phyloP scores from a whole-genome alignment of 2,113 vertebrate species.

The Festucalex cinctus region DNA sequence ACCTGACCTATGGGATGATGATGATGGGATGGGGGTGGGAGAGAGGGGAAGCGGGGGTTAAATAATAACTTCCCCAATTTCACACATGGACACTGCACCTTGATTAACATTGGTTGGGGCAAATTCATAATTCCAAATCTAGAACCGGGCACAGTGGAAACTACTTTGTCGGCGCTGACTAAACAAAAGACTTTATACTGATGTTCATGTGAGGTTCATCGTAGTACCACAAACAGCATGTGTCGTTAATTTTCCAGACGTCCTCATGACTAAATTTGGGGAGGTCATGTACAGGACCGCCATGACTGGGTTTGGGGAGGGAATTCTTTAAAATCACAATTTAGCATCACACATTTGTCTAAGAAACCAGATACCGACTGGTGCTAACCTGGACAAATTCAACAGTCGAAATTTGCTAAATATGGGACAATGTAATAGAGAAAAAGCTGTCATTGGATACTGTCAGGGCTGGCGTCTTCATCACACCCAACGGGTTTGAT shows the following conservation, averaged over 20 bases:
- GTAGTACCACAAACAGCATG: neutral
- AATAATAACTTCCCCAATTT: slow-evolving; percentile 53
- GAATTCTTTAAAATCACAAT: no score
- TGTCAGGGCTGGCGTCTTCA: no score
- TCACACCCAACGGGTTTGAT: no score
- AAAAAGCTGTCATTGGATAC: no score
- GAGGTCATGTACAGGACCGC: neutral
- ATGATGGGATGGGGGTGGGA: slow-evolving; percentile 26
- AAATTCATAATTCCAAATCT: neutral
- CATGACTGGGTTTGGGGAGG: no score
- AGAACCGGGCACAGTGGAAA: neutral
- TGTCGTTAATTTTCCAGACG: neutral
- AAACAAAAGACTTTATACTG: neutral
- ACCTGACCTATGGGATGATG: slow-evolving; percentile 60
- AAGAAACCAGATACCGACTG: neutral
- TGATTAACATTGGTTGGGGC: slow-evolving; percentile 32
- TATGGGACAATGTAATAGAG: no score
- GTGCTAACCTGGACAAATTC: no score
- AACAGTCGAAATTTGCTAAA: no score
- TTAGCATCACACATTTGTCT: no score
- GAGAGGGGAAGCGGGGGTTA: slow-evolving; percentile 17
- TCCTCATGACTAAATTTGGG: neutral
- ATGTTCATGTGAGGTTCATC: neutral
- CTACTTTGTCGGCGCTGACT: no score
- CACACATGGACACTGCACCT: slow-evolving; percentile 60